These are phyloP conservation scores for Vanacampus margaritifer DNA, from an alignment of 2,113 vertebrate species.

Conservation along the genomic window DNA sequence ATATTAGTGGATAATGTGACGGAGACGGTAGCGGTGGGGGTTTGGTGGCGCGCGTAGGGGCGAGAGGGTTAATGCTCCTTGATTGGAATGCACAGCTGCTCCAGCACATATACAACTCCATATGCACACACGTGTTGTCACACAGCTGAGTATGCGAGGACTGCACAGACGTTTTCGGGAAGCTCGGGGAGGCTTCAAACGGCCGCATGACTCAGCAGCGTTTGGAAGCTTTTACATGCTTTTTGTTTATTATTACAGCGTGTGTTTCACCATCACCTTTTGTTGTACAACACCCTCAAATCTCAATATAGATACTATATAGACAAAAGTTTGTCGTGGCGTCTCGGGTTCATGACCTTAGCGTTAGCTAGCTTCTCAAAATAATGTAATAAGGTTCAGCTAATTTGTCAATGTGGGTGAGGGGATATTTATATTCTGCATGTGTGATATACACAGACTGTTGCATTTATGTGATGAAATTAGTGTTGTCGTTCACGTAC, in stretches of 20 bases:
- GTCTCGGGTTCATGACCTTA: neutral
- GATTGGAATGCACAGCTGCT: slow-evolving; percentile 72
- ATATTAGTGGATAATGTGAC: slow-evolving; percentile 50
- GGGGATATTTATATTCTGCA: too few relatives aligned
- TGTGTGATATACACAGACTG: too few relatives aligned
- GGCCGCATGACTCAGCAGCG: slow-evolving; percentile 46
- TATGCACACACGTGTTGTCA: slow-evolving; percentile 19
- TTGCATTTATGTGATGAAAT: neutral
- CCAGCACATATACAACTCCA: slow-evolving; percentile 13
- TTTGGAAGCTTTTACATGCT: slow-evolving; percentile 24
- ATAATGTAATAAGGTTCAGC: neutral
- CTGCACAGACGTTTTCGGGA: slow-evolving; percentile 41
- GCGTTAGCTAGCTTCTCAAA: neutral
- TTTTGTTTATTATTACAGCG: slow-evolving; percentile 10
- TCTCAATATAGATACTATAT: slow-evolving; percentile 2
- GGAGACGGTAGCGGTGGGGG: slow-evolving; percentile 7
- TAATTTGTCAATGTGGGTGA: neutral
- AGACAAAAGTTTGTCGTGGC: neutral
- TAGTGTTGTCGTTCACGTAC: too few relatives aligned
- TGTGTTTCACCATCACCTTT: slow-evolving; percentile 6
- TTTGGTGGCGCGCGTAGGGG: slow-evolving; percentile 16
- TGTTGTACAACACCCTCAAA: neutral
- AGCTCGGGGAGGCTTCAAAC: slow-evolving; percentile 32
- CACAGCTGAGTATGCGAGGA: slow-evolving; percentile 64
- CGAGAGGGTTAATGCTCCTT: slow-evolving; percentile 59